These are phyloP conservation scores for Glossosoma conforme DNA, from an alignment of 1,140 invertebrate species.

Conservation along the genomic window DNA sequence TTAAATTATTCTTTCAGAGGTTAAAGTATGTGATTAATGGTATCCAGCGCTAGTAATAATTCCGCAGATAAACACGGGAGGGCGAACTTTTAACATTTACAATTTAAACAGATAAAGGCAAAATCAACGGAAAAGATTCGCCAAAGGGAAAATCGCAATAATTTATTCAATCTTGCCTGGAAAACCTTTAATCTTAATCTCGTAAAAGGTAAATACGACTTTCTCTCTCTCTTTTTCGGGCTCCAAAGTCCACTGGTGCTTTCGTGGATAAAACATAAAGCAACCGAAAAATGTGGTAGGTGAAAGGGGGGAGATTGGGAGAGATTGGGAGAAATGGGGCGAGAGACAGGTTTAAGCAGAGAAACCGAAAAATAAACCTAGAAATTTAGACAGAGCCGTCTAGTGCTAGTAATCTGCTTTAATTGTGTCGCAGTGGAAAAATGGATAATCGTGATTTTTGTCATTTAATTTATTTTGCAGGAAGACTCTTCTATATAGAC, in stretches of 20 bases:
- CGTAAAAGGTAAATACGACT: constrained; percentile 30
- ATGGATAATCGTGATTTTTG: too few relatives aligned
- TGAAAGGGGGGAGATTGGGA: constrained; percentile 1
- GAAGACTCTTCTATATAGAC: too few relatives aligned
- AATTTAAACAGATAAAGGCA: constrained; percentile 23
- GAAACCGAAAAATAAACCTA: constrained; percentile 20
- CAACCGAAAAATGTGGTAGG: constrained; percentile 12
- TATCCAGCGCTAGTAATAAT: not conserved
- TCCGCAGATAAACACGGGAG: not conserved
- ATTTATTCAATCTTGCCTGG: constrained; percentile 30
- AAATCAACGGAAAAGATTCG: constrained; percentile 13
- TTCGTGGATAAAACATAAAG: constrained; percentile 20
- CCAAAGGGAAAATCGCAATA: constrained; percentile 22
- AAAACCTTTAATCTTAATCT: constrained; percentile 31
- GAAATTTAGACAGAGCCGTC: not conserved
- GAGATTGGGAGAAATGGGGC: not conserved
- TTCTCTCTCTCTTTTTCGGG: too few relatives aligned
- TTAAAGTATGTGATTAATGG: not conserved
- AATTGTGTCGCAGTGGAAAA: not conserved
- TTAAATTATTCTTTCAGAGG: not conserved
- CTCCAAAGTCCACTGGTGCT: too few relatives aligned
- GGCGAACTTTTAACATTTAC: constrained; percentile 21
- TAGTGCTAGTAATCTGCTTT: too few relatives aligned
- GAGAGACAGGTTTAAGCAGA: constrained; percentile 14
- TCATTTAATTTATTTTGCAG: too few relatives aligned